phyloP scores from a whole-genome alignment of 2,797 vertebrate genomes.

The Spinibarbus caldwelli region DNA sequence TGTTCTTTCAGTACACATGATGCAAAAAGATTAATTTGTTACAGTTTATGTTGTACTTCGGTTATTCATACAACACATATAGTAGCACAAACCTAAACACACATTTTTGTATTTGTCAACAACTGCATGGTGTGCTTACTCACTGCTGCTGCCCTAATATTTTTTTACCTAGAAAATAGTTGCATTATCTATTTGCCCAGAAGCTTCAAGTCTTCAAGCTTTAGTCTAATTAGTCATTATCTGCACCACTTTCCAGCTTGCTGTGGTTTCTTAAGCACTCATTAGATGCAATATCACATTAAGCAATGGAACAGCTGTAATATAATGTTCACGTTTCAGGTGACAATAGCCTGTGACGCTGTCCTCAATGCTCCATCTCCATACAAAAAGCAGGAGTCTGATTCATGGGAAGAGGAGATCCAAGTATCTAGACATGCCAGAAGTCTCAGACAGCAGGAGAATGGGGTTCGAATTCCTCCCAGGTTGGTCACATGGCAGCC shows the following conservation, averaged over 20 bases:
- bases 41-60: not conserved
- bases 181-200: not conserved
- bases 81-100: slow-evolving; percentile 1
- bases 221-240: not conserved
- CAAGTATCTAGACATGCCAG: slow-evolving; percentile 94
- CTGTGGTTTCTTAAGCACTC: not conserved
- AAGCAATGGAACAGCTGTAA: not conserved
- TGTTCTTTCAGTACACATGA: not conserved
- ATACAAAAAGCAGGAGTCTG: slow-evolving; percentile 91
- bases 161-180: not conserved
- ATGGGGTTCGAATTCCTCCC: slow-evolving; percentile 91
- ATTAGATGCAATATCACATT: not conserved
- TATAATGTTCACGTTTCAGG: slow-evolving; percentile 73
- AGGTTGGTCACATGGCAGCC: slow-evolving; percentile 75
- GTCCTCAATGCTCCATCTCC: slow-evolving; percentile 92
- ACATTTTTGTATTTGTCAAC: not conserved
- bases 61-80: not conserved
- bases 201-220: not conserved
- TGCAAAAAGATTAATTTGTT: not conserved
- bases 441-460: slow-evolving; percentile 91
- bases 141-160: not conserved
- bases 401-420: slow-evolving; percentile 96
- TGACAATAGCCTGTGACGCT: slow-evolving; percentile 97
- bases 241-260: slow-evolving; percentile 13
- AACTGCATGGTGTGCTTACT: slow-evolving; percentile 36